Evolutionary conservation across 2,888 invertebrate species (phyloP), one percentile per base, ranked within the genome.

Genomic region (Lycophotia porphyrea): DNA sequence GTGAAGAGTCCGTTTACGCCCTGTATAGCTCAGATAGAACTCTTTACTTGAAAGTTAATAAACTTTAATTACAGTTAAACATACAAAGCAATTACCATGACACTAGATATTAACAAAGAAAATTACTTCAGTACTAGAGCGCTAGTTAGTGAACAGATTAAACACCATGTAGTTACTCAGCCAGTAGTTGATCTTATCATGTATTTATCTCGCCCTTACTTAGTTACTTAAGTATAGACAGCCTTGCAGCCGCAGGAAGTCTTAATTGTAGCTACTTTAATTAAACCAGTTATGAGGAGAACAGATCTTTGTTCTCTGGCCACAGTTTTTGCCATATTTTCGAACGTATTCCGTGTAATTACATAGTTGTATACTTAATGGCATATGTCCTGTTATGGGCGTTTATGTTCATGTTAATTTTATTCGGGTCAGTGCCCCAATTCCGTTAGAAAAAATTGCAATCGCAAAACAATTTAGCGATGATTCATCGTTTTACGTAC

Each of bases 181-280:
- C 64, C 73, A 70, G 64, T 70, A 77, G 36, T 69, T 63, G 70
- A 75, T 81, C 64, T 76, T 76, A 85, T 76, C 78, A 47, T 60
- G 74, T 75, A 76, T 68, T 82, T 82, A 82, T 86, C 70, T 82
- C 64, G 74, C 78, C 80, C 84, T 78, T 84, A 87, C 75, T 75
- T 79, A 75, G 77, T 65, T 69, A 60, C 69, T 76, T 84, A 84
- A 85, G 58, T 76, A 78, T 85, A 80, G 75, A 58, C 47, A 82
- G 88, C 89, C 91, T 91, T 89, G 92, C 80, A 64, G 88, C 82
- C 82, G 67, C 92, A 93, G 95, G 94, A 94, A 94, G 92, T 92
- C 92, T 90, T 94, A 94, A 94, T 95, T 93, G 89, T 91, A 85
- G 82, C 82, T 84, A 83, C 85, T 88, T 89, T 90, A 91, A 92